Percentiles rank a stretch among this genome's conserved stretches.
These are phyloP conservation scores for Sycon ciliatum DNA, from an alignment of 37 sponge, comb jelly and placozoan genomes.

Conservation along the genomic window DNA sequence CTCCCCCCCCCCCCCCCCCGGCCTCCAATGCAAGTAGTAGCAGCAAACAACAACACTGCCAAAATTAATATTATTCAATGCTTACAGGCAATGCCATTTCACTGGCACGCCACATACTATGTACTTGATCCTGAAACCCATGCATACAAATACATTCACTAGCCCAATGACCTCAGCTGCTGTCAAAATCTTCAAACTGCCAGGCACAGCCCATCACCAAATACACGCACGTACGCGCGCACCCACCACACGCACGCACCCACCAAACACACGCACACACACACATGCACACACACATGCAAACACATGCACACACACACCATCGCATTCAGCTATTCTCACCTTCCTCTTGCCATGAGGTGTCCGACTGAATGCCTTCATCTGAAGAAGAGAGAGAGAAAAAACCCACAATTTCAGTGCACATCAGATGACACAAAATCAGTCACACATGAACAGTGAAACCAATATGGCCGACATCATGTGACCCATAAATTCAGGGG, in stretches of 20 bases:
- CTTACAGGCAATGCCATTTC: too few relatives aligned
- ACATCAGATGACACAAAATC: not conserved
- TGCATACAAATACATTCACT: too few relatives aligned
- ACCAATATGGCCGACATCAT: not conserved
- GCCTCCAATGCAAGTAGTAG: too few relatives aligned
- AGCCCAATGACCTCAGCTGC: too few relatives aligned
- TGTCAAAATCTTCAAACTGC: not conserved
- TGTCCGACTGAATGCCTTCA: conserved; percentile 24
- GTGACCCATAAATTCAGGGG: too few relatives aligned
- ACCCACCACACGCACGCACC: not conserved
- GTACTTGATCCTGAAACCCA: too few relatives aligned
- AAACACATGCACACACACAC: not conserved
- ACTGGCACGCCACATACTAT: too few relatives aligned
- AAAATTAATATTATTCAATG: too few relatives aligned
- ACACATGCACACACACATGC: not conserved
- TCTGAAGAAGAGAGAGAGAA: not conserved
- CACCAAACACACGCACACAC: not conserved
- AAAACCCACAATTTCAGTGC: too few relatives aligned
- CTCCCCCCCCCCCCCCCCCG: too few relatives aligned
- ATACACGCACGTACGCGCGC: not conserved
- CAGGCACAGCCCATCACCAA: not conserved
- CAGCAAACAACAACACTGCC: too few relatives aligned
- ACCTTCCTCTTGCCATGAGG: too few relatives aligned
- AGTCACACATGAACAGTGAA: not conserved
- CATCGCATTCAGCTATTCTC: not conserved